phyloP scores from a whole-genome alignment of 2,113 vertebrate species.

The Aegotheles bennettii region DNA sequence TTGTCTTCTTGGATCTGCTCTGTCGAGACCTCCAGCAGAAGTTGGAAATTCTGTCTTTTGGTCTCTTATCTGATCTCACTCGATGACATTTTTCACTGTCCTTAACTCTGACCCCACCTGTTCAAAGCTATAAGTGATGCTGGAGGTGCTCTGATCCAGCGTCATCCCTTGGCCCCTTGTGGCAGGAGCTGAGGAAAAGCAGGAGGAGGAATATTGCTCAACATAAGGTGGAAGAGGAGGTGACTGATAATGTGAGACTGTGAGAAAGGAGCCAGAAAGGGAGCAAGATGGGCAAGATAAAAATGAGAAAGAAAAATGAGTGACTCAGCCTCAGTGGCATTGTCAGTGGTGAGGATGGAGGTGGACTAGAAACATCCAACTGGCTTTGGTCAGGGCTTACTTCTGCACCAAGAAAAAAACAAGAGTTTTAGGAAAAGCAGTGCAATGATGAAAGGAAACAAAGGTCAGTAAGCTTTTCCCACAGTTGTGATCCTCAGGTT shows the following conservation, averaged over 20 bases:
- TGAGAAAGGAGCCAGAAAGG: not conserved
- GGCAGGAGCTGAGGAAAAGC: not conserved
- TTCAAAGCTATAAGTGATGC: not conserved
- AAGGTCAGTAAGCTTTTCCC: not conserved
- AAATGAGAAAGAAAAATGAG: not conserved
- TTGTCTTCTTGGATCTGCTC: not conserved
- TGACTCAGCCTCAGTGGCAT: not conserved
- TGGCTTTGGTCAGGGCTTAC: not conserved
- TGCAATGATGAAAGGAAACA: not conserved
- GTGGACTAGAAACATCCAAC: fast-evolving
- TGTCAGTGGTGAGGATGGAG: not conserved
- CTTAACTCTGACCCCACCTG: fast-evolving
- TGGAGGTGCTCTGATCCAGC: fast-evolving
- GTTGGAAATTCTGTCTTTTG: not conserved
- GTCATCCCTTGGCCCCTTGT: too few relatives aligned
- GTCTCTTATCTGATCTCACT: not conserved
- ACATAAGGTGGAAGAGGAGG: not conserved
- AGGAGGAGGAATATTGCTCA: not conserved
- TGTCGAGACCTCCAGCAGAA: not conserved
- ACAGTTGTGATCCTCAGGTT: not conserved
- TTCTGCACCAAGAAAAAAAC: not conserved
- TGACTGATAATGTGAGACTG: not conserved
- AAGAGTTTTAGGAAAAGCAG: not conserved
- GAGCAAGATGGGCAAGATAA: not conserved
- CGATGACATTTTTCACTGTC: not conserved